These are phyloP conservation scores for mouse (Mus musculus) DNA, from an alignment of 2,113 vertebrate species.

Conservation along the genomic window GRCm39 chr2:75753001-75753500, in stretches of 20 bases:
- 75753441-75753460: not conserved
- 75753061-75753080: not conserved
- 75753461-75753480: constrained; percentile 28
- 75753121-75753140: not conserved
- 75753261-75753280: not conserved
- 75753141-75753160: not conserved
- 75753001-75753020: not conserved
- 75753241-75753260: not conserved
- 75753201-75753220: not conserved
- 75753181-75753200: not conserved
- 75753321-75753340: constrained; percentile 13
- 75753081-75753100: too few relatives aligned
- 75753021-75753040: not conserved
- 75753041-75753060: not conserved
- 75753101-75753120: too few relatives aligned
- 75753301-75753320: not conserved
- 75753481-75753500: not conserved
- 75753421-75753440: constrained; percentile 51
- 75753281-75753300: not conserved
- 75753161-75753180: not conserved
- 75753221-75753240: not conserved
- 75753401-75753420: constrained; percentile 31
- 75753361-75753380: not conserved
- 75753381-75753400: constrained; percentile 38
- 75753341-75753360: not conserved